Base-by-base conservation (phyloP, 2,888 invertebrate species). In the Cerceris rybyensis region DNA sequence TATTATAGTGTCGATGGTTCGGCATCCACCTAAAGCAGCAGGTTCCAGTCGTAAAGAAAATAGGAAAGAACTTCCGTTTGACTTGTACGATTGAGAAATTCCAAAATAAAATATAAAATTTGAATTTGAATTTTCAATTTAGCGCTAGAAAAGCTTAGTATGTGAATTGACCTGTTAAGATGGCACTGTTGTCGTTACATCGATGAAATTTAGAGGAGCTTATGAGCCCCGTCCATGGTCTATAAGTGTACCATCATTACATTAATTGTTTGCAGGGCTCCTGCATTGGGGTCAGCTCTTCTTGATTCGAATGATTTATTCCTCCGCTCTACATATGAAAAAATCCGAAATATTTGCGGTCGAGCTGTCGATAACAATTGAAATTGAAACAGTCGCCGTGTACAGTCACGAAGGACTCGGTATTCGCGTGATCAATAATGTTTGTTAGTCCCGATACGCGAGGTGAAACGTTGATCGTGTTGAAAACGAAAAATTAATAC, bases 271-370 rank as follows among this genome's bases (percentile, higher is more conserved):
- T 72, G 77, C 69, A 67, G 79, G 79, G 73, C 67, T 78, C 70
- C 76, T 71, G 78, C 84, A 82, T 82, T 75, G 78, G 82, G 85
- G 82, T 72, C 83, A 85, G 78, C 85, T 85, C 70, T 75, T 83
- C 83, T 80, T 66, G 82, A 75, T 83, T 80, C 85, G 83, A 83
- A 83, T 76, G 83, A 83, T 80, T 74, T 78, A 73, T 82, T 85
- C 73, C 78, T 80, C 75, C 74, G 78, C 76, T 85, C 80, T 79
- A 85, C 81, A 79, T 83, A 80, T 75, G 71, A 85, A 78, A 70
- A 75, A 75, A 52, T 71, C 42, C 41, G 74, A 72, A 64, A 73
- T 79, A 77, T 70, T 71, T 66, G 52, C 60, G 70, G 60, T 70
- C 64, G 67, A 77, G 69, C 63, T 70, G 52, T 81, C 69, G 61